These are phyloP conservation scores for Synanthedon myopaeformis DNA, from an alignment of 2,888 invertebrate genomes.

Conservation along the genomic window DNA sequence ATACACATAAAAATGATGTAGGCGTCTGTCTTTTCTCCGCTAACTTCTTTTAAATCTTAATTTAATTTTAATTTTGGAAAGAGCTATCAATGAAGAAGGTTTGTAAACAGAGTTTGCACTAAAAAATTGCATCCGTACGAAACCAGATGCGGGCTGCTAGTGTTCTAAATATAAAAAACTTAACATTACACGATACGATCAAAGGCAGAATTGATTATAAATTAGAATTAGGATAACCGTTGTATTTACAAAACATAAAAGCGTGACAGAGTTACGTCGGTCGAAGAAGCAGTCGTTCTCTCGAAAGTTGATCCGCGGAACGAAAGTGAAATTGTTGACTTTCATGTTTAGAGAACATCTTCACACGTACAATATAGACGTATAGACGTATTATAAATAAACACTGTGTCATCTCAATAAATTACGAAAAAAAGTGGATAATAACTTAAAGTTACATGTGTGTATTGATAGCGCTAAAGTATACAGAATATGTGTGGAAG, in stretches of 20 bases:
- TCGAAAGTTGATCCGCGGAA: slow-evolving; percentile 45
- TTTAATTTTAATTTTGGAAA: no score
- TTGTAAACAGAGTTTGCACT: no score
- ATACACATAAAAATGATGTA: no score
- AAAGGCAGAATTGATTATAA: slow-evolving; percentile 3
- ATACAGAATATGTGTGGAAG: no score
- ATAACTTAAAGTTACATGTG: no score
- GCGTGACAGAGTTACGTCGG: slow-evolving; percentile 26
- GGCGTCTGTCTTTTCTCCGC: no score
- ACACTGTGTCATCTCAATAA: slow-evolving; percentile 27
- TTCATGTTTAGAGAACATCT: slow-evolving; percentile 32
- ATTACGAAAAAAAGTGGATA: slow-evolving; percentile 9
- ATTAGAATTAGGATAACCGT: slow-evolving; percentile 10
- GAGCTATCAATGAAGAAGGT: no score
- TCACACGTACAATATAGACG: slow-evolving; percentile 12
- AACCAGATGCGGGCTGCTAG: no score
- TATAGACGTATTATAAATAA: slow-evolving; percentile 7
- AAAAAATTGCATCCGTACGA: no score
- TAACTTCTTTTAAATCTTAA: no score
- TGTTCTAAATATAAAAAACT: not conserved
- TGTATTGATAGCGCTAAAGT: no score
- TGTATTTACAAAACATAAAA: slow-evolving; percentile 37
- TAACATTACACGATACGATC: slow-evolving; percentile 7
- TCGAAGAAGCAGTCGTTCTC: slow-evolving; percentile 13
- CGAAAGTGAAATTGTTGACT: slow-evolving; percentile 55